Evolutionary conservation across 2,888 invertebrate genomes (phyloP).

Genomic region (Eilema sororculum): DNA sequence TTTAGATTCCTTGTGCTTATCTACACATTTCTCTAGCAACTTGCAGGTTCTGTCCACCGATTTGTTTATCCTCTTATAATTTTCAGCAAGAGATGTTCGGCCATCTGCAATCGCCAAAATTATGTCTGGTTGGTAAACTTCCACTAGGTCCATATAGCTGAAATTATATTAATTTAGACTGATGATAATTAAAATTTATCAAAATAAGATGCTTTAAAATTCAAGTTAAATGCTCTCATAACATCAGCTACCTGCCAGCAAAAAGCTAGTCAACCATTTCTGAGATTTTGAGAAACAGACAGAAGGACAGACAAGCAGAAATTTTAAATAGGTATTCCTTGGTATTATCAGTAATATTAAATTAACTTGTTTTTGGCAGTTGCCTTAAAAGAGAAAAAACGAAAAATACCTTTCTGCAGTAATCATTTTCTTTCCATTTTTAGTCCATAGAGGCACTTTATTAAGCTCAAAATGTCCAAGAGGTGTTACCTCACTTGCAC

Average conservation of each 20-base stretch:
- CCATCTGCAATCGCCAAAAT: constrained; percentile 94
- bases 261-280: too few species aligned
- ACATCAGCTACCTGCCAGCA: too few species aligned
- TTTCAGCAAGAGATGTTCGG: constrained; percentile 89
- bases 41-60: constrained; percentile 90
- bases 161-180: constrained; percentile 49
- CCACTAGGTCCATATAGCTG: constrained; percentile 92
- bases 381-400: background rate
- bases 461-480: constrained; percentile 91
- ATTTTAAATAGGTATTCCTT: too few species aligned
- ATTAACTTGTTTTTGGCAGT: too few species aligned
- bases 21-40: constrained; percentile 90
- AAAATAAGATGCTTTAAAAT: too few species aligned
- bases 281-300: too few species aligned
- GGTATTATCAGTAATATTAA: too few species aligned
- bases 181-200: background rate
- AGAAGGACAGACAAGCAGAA: too few species aligned
- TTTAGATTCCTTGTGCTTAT: constrained; percentile 88
- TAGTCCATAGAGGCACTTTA: constrained; percentile 92
- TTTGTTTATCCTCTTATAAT: constrained; percentile 90
- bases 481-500: constrained; percentile 89
- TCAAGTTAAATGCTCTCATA: too few species aligned
- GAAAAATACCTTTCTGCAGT: constrained; percentile 84
- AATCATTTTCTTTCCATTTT: constrained; percentile 91
- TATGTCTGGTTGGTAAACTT: constrained; percentile 92